Base-by-base conservation (phyloP, 2,888 invertebrate species). In the Graphium colonna region DNA sequence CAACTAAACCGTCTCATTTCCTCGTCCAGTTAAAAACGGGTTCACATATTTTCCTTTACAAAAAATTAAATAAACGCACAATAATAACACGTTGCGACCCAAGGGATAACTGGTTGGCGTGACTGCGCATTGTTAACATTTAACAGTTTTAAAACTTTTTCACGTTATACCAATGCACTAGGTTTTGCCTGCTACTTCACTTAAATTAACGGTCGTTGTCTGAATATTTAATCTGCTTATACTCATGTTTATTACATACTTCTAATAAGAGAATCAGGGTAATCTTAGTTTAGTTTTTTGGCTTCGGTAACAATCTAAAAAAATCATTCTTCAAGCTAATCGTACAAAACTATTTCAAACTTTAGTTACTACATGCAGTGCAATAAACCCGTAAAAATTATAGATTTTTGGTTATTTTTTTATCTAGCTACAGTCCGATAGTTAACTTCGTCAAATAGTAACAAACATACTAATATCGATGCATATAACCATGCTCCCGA, bases 21-120 rank as follows among this genome's bases (percentile, higher is more conserved):
- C 64, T 68, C 68, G 66, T 67, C 64, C 68, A 59, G 55, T 60
- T 57, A 55, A 57, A 60, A 71, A 73, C 71, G 62, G 62, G 67
- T 66, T 67, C 62, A 69, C 61, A 66, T 66, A 65, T 68, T 69
- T 72, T 21, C 69, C 73, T 68, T 65, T 69, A 65, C 67, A 65
- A 72, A 77, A 82, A 84, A 84, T 86, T 85, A 86, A 85, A 84
- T 85, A 85, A 84, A 85, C 80, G 79, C 77, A 67, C 71, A 71
- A 76, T 87, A 88, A 88, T 88, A 80, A 88, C 73, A 88, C 67
- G 81, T 71, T 82, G 71, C 68, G 61, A 60, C 62, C 60, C 51
- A 65, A 62, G 74, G 70, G 73, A 74, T 84, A 84, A 85, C 82
- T 72, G 79, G 80, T 66, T 85, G 75, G 81, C 88, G 88, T 88